A percentile compares a stretch with the other conserved stretches of the same genome.
Evolutionary conservation across 2,113 vertebrate species (phyloP).

Genomic region (Hylia prasina): DNA sequence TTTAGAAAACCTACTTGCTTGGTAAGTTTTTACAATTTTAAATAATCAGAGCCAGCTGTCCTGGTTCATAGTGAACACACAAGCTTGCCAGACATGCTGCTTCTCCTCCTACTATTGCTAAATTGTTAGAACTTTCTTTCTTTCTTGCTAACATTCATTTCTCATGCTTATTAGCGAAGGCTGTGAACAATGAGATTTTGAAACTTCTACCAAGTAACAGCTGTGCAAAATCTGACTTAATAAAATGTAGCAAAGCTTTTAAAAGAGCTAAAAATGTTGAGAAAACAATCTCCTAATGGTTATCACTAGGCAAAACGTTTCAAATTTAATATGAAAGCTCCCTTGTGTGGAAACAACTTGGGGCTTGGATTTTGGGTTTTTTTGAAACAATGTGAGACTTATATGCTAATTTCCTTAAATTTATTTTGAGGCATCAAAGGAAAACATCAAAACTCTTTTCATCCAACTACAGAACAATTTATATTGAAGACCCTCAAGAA

Average conservation of each 20-base stretch:
- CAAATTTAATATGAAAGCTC: background rate
- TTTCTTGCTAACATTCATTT: background rate
- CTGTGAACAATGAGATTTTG: background rate
- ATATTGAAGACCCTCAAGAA: background rate
- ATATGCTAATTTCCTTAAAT: background rate
- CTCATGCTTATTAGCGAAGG: background rate
- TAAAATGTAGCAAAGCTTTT: background rate
- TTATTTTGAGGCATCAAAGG: background rate
- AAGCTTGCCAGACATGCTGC: background rate
- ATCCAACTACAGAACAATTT: background rate
- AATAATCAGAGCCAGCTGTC: background rate
- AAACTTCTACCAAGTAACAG: background rate
- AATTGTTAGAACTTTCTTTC: background rate
- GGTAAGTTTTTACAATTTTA: background rate
- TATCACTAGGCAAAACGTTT: background rate
- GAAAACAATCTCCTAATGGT: background rate
- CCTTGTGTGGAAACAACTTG: background rate
- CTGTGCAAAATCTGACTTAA: background rate
- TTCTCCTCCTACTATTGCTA: background rate
- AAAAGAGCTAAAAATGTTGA: background rate
- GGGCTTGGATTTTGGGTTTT: background rate
- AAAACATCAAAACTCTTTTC: background rate
- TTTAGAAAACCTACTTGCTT: background rate
- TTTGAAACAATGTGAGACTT: background rate
- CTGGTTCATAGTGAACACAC: background rate